A percentile compares a stretch with the other conserved stretches of the same genome.
These are phyloP conservation scores for Esox lucius DNA, from an alignment of 2,797 vertebrate genomes.

Conservation along the genomic window DNA sequence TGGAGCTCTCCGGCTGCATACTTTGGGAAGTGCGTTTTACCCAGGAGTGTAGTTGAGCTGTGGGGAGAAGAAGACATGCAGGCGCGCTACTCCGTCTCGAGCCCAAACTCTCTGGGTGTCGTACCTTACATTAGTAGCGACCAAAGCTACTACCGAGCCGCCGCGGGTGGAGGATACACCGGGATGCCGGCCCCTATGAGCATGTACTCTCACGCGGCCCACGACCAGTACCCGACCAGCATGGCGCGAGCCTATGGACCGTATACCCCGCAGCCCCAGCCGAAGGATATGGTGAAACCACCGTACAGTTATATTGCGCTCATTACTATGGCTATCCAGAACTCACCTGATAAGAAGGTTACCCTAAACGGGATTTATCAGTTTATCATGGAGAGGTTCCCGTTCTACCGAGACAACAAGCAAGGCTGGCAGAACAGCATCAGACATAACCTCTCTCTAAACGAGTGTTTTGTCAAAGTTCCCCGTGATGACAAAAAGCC, in stretches of 20 bases:
- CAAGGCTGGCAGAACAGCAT: slow-evolving; percentile 94
- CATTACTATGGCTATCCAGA: slow-evolving; percentile 95
- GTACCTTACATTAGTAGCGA: slow-evolving; percentile 96
- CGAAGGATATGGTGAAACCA: slow-evolving; percentile 97
- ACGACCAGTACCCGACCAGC: slow-evolving; percentile 84
- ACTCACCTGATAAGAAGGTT: slow-evolving; percentile 93
- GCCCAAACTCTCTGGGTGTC: slow-evolving; percentile 95
- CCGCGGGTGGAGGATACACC: slow-evolving; percentile 89
- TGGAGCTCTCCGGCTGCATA: slow-evolving; percentile 57
- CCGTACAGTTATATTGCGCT: slow-evolving; percentile 93
- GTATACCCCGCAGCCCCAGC: slow-evolving; percentile 87
- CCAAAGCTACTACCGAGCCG: slow-evolving; percentile 92
- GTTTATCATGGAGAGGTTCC: slow-evolving; percentile 96
- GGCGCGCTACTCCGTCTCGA: slow-evolving; percentile 97
- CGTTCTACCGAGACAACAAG: slow-evolving; percentile 93
- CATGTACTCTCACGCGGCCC: slow-evolving; percentile 92
- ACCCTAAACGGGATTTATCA: slow-evolving; percentile 97
- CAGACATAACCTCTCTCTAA: slow-evolving; percentile 90
- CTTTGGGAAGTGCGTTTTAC: slow-evolving; percentile 53
- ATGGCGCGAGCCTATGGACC: slow-evolving; percentile 90
- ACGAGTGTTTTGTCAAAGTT: slow-evolving; percentile 93
- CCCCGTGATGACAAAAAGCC: slow-evolving; percentile 93
- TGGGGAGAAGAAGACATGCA: slow-evolving; percentile 81
- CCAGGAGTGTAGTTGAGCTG: slow-evolving; percentile 39
- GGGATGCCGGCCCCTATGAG: slow-evolving; percentile 96